Conservation (phyloP, 2,888 invertebrate genomes). For the Pyrochroa serraticornis region DNA sequence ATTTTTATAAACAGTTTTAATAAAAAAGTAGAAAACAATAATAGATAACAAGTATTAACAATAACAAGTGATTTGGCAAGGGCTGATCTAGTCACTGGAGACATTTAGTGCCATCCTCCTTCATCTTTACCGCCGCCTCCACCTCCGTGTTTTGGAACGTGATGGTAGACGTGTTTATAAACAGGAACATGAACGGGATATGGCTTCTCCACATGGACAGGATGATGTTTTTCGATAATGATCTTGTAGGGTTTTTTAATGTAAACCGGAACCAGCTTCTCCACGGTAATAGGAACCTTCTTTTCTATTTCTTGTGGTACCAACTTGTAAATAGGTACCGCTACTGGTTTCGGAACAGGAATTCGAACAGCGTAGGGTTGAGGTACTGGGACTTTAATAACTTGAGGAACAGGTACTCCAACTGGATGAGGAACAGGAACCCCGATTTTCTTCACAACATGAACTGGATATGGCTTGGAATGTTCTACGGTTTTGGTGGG, state of each 20-base stretch:
- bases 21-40: slow-evolving; percentile 16
- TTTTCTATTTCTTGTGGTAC: slow-evolving; percentile 76
- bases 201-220: slow-evolving; percentile 68
- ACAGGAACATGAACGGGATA: slow-evolving; percentile 77
- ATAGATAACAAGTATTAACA: slow-evolving; percentile 2
- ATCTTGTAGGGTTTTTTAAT: slow-evolving; percentile 78
- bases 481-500: slow-evolving; percentile 69
- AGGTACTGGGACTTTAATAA: slow-evolving; percentile 72
- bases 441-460: slow-evolving; percentile 74
- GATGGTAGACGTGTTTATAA: slow-evolving; percentile 76
- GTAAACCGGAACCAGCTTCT: slow-evolving; percentile 73
- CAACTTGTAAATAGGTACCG: slow-evolving; percentile 74
- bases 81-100: background rate
- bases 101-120: slow-evolving; percentile 35
- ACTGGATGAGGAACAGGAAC: slow-evolving; percentile 76
- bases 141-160: slow-evolving; percentile 53
- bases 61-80: slow-evolving; percentile 14
- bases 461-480: slow-evolving; percentile 72
- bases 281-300: slow-evolving; percentile 75
- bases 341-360: slow-evolving; percentile 73
- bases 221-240: slow-evolving; percentile 75
- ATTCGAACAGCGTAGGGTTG: slow-evolving; percentile 78
- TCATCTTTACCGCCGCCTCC: slow-evolving; percentile 32
- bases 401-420: slow-evolving; percentile 71
- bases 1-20: slow-evolving; percentile 22